A percentile compares a stretch with the other conserved stretches of the same genome.
Conservation (phyloP, 1,140 invertebrate genomes). For the Hyles vespertilio region DNA sequence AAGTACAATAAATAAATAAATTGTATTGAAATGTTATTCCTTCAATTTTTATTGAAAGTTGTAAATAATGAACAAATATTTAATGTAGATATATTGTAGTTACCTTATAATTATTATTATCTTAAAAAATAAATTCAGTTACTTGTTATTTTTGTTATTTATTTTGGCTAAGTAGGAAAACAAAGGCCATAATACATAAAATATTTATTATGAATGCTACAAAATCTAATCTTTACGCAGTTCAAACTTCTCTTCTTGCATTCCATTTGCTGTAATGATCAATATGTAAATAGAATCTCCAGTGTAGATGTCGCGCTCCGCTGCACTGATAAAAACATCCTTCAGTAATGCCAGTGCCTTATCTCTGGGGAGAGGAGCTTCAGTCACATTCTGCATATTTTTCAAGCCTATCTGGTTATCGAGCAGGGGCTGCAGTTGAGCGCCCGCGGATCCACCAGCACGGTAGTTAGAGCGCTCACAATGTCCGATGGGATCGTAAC, state of each 20-base stretch:
- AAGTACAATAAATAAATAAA: conserved; percentile 63
- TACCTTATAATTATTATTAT: conserved; percentile 57
- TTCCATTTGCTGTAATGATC: conserved; percentile 93
- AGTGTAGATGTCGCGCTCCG: conserved; percentile 97
- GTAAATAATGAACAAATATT: conserved; percentile 68
- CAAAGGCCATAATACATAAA: conserved; percentile 12
- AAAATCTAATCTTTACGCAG: conserved; percentile 86
- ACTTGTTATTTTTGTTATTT: conserved; percentile 41
- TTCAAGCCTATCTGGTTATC: conserved; percentile 93
- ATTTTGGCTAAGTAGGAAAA: neutral
- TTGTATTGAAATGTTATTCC: conserved; percentile 33
- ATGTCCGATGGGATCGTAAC: conserved; percentile 98
- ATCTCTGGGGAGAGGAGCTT: conserved; percentile 81
- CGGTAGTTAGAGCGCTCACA: conserved; percentile 87
- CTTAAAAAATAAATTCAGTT: conserved; percentile 54
- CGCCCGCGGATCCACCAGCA: conserved; percentile 89
- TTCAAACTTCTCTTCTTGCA: conserved; percentile 81
- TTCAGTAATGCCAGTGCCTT: conserved; percentile 91
- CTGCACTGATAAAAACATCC: conserved; percentile 97
- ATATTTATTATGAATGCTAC: conserved; percentile 35
- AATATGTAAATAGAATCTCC: conserved; percentile 94
- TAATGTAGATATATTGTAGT: conserved; percentile 49
- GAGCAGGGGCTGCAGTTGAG: conserved; percentile 88
- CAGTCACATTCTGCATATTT: conserved; percentile 85
- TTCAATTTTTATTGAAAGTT: conserved; percentile 34